A percentile compares a stretch with the other conserved stretches of the same genome.
phyloP scores from a whole-genome alignment of 2,888 invertebrate species.

The Minunthozetes semirufus region DNA sequence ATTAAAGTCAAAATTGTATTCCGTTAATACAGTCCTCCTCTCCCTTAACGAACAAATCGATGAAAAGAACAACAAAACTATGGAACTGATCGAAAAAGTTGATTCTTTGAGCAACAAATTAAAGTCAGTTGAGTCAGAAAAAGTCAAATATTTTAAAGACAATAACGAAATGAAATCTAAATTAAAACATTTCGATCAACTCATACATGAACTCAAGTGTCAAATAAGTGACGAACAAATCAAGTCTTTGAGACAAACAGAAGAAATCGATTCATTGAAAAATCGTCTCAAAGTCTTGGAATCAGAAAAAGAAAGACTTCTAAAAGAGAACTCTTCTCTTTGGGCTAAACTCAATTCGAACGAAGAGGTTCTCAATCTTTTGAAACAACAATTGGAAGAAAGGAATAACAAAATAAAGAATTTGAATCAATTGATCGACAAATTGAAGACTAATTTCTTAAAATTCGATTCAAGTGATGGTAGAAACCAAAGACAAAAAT shows the following conservation, averaged over 20 bases:
- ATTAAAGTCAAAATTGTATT: background rate
- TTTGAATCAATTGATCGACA: background rate
- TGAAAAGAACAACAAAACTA: background rate
- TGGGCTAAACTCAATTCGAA: background rate
- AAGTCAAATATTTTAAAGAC: background rate
- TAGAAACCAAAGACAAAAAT: background rate
- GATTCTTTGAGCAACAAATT: background rate
- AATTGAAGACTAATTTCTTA: background rate
- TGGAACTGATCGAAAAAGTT: background rate
- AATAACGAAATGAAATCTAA: background rate
- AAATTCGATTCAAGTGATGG: background rate
- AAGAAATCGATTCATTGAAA: background rate
- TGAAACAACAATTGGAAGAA: background rate
- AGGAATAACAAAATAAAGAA: background rate
- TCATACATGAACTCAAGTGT: background rate
- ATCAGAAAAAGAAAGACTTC: background rate
- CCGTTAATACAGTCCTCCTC: background rate
- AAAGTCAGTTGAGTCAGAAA: background rate
- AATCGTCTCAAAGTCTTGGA: background rate
- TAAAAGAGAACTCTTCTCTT: conserved; percentile 2
- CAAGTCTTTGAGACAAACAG: background rate
- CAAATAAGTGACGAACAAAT: conserved; percentile 1
- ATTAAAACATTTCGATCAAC: background rate
- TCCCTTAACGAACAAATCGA: background rate
- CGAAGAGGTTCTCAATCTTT: background rate